Base-by-base conservation (phyloP, 1,140 invertebrate genomes). In the Meloidogyne floridensis region DNA sequence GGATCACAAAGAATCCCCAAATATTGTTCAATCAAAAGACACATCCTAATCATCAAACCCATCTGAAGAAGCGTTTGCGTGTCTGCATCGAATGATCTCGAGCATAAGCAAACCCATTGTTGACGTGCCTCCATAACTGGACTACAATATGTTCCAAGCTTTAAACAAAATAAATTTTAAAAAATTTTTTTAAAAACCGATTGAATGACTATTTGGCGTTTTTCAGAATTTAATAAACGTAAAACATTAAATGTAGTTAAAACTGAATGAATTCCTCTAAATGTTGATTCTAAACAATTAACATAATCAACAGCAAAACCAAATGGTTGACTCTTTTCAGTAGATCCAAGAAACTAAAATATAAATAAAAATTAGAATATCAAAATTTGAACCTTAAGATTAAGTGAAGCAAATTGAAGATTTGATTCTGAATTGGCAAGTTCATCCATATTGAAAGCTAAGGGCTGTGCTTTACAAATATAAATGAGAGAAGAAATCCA, bases 1-100 rank as follows among this genome's bases (percentile, higher is more conserved):
- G 56, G 4, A 69, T 42, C 65, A 72, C 13, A 13, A 53, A 79
- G 15, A 71, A 79, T 71, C 3, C 53, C 65, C 20, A 79, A 32
- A 69, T 79, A 79, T 69, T 79, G 77, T n/a, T 79, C 77, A 51
- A 79, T 13, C 20, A 79, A 20, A 43, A 79, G 65, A 71, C 77
- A 79, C 72, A 74, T 74, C 10, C 76, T 72, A 20, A 80, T 80
- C 80, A 74, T 42, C 69, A 76, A 59, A n/a, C 47, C 72, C 72
- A 80, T 80, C 4, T 76, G 76, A n/a, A 80, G 47, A 9, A 80
- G 77, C 10, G 80, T 80, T 81, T 80, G 80, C 9, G 80, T 80
- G 80, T 80, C 80, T 32, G 80, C 80, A 42, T 80, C 80, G n/a
- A 80, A 80, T 32, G 80, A 80, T 43, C 53, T 80, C n/a, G 56